Base-by-base conservation (phyloP, 2,888 invertebrate genomes). In the Heliconius hortense region DNA sequence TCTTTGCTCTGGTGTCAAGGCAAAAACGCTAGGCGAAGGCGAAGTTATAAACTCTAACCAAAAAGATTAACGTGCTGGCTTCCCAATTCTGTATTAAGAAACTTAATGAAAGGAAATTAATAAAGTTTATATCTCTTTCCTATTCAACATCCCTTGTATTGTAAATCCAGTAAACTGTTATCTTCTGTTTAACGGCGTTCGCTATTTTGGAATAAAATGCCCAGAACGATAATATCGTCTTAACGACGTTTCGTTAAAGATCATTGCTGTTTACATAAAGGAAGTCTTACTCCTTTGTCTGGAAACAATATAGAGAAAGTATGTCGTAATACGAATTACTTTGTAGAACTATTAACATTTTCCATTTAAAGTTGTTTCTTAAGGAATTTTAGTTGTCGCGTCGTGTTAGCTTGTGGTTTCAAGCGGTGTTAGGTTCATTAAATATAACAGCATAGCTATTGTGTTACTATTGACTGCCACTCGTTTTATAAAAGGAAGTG, bases 141-240 rank as follows among this genome's bases (percentile, higher is more conserved):
- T 63, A 78, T 76, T 69, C 75, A 77, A 74, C 62, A 77, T 76
- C 53, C 74, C 24, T 66, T 75, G 69, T 74, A 72, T 60, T 43
- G 66, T 72, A 74, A 74, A 77, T 77, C 77, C 73, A 66, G 71
- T 77, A 76, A 77, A 79, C 76, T 70, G 79, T 79, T 79, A 77
- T 77, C 79, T 77, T 74, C 70, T 69, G 66, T 74, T 77, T 79
- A 78, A 77, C 74, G 77, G 76, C 72, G 76, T 71, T 74, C 66
- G 76, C 76, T 78, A 68, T 79, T 79, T 79, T 64, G 66, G 72
- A 72, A 73, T 76, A 75, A 75, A 77, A 78, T 78, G 78, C 77
- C 76, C 77, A 79, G 79, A 80, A 78, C 77, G 80, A 80, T 81
- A 78, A 79, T 78, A 78, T 78, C 78, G 76, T 75, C 76, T 79